Conservation (phyloP, 2,888 invertebrate genomes). For the Azorinus chamasolen region DNA sequence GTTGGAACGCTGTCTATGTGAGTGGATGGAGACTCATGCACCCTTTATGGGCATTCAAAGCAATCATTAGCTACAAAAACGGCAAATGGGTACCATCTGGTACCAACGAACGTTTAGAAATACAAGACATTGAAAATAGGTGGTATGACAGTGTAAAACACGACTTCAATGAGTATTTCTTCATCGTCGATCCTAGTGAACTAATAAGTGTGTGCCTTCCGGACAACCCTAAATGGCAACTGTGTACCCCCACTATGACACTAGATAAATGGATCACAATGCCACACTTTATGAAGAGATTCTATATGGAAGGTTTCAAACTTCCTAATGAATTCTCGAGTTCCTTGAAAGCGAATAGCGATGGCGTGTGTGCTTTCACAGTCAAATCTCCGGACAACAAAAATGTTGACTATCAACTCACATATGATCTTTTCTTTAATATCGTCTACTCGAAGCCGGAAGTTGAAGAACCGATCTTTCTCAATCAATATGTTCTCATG, state of each 20-base stretch:
- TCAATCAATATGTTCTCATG: conserved; percentile 50
- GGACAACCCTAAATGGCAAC: conserved; percentile 63
- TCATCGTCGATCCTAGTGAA: conserved; percentile 61
- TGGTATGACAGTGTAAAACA: conserved; percentile 21
- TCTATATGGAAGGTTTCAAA: conserved; percentile 58
- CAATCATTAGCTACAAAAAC: conserved; percentile 52
- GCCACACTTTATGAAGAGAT: conserved; percentile 59
- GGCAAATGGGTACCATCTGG: conserved; percentile 53
- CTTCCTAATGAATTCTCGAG: conserved; percentile 47
- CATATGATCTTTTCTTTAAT: conserved; percentile 58
- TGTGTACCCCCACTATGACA: conserved; percentile 37
- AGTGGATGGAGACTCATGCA: conserved; percentile 68
- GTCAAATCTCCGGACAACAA: conserved; percentile 38
- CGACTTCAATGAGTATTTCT: conserved; percentile 68
- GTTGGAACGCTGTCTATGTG: conserved; percentile 67
- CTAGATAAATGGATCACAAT: conserved; percentile 52
- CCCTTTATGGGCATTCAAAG: conserved; percentile 65
- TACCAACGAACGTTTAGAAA: conserved; percentile 5
- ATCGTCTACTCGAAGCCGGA: conserved; percentile 22
- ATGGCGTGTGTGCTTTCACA: conserved; percentile 46
- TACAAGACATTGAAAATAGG: conserved; percentile 18
- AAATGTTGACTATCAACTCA: conserved; percentile 43
- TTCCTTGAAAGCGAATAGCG: conserved; percentile 43
- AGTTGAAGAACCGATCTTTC: conserved; percentile 43
- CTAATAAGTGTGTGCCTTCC: conserved; percentile 64